Percentiles rank a stretch among this genome's conserved stretches.
phyloP scores from a whole-genome alignment of 1,140 invertebrate species.

The Atta texana region DNA sequence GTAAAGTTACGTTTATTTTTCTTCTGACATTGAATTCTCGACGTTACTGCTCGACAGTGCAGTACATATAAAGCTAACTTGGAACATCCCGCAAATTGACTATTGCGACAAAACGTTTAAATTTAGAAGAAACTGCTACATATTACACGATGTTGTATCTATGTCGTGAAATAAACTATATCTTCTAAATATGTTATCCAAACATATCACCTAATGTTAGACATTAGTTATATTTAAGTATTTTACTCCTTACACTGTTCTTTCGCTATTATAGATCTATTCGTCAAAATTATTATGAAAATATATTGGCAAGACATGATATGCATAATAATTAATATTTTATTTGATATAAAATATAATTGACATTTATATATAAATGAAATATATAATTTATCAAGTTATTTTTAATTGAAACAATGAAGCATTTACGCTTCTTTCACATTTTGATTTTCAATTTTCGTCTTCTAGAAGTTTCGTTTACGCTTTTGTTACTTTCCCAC shows the following conservation, averaged over 20 bases:
- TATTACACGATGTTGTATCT: constrained; percentile 74
- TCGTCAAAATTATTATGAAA: neutral
- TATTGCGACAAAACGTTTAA: constrained; percentile 52
- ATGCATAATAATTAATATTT: neutral
- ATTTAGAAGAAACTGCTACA: constrained; percentile 46
- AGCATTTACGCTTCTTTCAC: too few species aligned
- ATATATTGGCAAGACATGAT: neutral
- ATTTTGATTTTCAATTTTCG: too few species aligned
- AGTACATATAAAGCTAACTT: constrained; percentile 46
- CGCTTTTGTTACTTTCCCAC: too few species aligned
- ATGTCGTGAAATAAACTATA: constrained; percentile 79
- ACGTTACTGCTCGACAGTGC: constrained; percentile 52
- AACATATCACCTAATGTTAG: neutral
- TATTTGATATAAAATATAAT: too few species aligned
- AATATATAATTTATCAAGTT: too few species aligned
- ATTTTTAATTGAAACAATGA: too few species aligned
- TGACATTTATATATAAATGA: too few species aligned
- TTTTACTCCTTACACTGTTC: neutral
- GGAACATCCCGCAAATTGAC: constrained; percentile 47
- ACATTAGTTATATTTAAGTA: neutral
- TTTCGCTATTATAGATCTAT: neutral
- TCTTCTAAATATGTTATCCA: constrained; percentile 66
- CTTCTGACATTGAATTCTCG: constrained; percentile 53
- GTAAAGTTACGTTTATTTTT: constrained; percentile 70
- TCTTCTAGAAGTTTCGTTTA: too few species aligned